phyloP scores from a whole-genome alignment of 2,797 vertebrate species.

The Urophycis tenuis region DNA sequence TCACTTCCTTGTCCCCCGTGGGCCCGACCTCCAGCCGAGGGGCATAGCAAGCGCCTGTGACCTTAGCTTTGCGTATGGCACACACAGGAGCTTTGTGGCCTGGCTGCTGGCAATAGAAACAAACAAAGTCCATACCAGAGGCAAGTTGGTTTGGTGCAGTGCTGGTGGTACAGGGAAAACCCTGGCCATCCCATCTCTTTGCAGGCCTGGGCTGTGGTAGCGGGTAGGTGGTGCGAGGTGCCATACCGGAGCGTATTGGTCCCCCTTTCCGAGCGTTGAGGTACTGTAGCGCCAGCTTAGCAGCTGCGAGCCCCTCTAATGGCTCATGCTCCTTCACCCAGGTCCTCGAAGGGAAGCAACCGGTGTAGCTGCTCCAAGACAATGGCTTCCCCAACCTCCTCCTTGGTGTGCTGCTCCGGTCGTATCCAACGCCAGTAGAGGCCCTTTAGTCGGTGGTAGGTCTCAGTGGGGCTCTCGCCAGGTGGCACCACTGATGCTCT shows the following conservation, averaged over 20 bases:
- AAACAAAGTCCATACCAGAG: not conserved
- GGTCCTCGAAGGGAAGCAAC: not conserved
- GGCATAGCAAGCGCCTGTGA: not conserved
- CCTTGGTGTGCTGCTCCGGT: constrained; percentile 14
- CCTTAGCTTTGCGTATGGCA: not conserved
- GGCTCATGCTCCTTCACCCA: constrained; percentile 18
- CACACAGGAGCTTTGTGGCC: constrained; percentile 10
- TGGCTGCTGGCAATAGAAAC: constrained; percentile 20
- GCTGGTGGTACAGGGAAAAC: not conserved
- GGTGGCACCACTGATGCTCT: not conserved
- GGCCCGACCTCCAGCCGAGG: not conserved
- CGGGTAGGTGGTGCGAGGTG: too few relatives aligned
- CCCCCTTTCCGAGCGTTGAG: constrained; percentile 7
- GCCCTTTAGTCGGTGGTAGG: not conserved
- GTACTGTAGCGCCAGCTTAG: constrained; percentile 21
- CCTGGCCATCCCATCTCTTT: too few relatives aligned
- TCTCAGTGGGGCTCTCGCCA: not conserved
- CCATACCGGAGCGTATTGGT: too few relatives aligned
- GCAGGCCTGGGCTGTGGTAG: too few relatives aligned
- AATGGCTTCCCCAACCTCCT: constrained; percentile 21
- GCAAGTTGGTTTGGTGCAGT: not conserved
- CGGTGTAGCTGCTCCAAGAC: constrained; percentile 19
- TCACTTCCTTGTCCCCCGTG: not conserved
- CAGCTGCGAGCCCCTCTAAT: not conserved
- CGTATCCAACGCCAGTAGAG: not conserved